phyloP scores from a whole-genome alignment of 2,113 vertebrate genomes.

The Coreoperca whiteheadi region DNA sequence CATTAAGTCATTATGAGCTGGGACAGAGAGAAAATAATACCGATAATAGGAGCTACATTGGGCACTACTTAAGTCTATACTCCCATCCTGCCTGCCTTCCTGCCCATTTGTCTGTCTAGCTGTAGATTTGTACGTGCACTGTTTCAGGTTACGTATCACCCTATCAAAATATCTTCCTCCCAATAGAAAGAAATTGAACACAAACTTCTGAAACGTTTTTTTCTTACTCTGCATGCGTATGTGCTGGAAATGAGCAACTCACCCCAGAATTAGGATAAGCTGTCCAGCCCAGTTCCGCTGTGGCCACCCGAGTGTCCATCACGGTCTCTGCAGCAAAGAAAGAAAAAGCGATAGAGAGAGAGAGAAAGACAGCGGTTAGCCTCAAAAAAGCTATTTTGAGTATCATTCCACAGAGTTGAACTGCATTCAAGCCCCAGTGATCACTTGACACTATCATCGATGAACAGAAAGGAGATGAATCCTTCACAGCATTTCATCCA shows the following conservation, averaged over 20 bases:
- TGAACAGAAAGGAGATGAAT: conserved; percentile 64
- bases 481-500: conserved; percentile 59
- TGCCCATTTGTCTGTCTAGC: conserved; percentile 59
- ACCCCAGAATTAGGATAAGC: conserved; percentile 98
- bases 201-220: background rate
- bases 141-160: conserved; percentile 26
- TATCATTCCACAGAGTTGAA: conserved; percentile 52
- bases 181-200: background rate
- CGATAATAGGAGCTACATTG: conserved; percentile 72
- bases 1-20: conserved; percentile 83
- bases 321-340: conserved; percentile 89
- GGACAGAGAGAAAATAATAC: conserved; percentile 81
- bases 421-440: conserved; percentile 66
- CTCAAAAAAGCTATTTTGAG: conserved; percentile 60
- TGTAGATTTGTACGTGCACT: conserved; percentile 8
- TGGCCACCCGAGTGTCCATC: conserved; percentile 98
- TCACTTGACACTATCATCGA: conserved; percentile 71
- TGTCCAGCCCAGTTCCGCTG: conserved; percentile 98
- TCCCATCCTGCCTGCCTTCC: conserved; percentile 57
- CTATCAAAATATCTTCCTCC: background rate
- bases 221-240: background rate
- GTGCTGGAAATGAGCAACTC: conserved; percentile 77
- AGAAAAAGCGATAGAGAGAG: conserved; percentile 42
- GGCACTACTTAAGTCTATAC: conserved; percentile 65
- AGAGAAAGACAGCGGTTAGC: conserved; percentile 59